Evolutionary conservation across 2,797 vertebrate genomes (phyloP).

Genomic region (Cheirogaleus major): DNA sequence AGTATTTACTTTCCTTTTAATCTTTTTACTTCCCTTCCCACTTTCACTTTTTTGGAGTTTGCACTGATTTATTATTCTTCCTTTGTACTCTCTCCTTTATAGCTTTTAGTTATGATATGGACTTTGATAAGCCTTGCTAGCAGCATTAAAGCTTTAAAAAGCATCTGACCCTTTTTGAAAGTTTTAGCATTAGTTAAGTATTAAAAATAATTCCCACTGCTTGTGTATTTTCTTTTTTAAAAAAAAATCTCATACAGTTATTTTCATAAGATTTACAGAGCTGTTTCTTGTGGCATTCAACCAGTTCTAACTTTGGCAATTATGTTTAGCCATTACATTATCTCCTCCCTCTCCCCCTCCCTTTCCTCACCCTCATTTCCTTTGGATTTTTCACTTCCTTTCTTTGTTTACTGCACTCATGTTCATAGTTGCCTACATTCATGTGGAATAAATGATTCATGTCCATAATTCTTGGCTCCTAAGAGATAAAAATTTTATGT

Average conservation of each 20-base stretch:
- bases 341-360: conserved; percentile 18
- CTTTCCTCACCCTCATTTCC: conserved; percentile 56
- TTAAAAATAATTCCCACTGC: not conserved
- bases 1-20: not conserved
- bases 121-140: conserved; percentile 21
- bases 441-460: conserved; percentile 77
- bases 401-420: conserved; percentile 73
- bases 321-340: conserved; percentile 13
- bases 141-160: conserved; percentile 27
- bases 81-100: not conserved
- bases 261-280: not conserved
- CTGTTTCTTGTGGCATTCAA: conserved; percentile 20
- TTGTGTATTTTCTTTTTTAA: not conserved
- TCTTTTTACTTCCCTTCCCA: not conserved
- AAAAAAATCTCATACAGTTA: not conserved
- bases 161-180: not conserved
- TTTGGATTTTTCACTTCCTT: conserved; percentile 78
- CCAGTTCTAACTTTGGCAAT: conserved; percentile 25
- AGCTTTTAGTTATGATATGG: not conserved
- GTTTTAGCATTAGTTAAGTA: not conserved
- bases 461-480: conserved; percentile 61
- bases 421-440: conserved; percentile 52
- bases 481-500: conserved; percentile 68
- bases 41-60: not conserved
- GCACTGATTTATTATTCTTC: not conserved